Base-by-base conservation (phyloP, 1,140 invertebrate species). In the Drosophila pachea region DNA sequence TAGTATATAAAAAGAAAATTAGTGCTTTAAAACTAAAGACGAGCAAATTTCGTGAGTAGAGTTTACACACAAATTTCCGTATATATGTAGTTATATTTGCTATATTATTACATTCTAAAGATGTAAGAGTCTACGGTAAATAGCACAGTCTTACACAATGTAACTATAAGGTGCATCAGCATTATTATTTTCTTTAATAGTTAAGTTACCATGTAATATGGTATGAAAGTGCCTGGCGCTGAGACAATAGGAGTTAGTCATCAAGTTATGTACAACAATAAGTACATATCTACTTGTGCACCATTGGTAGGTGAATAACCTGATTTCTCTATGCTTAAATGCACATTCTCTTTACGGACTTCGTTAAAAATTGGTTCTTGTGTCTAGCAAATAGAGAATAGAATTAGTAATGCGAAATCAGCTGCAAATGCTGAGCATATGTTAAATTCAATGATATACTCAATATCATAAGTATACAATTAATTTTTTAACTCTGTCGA, bases 241-340 rank as follows among this genome's bases (percentile, higher is more conserved):
- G 48, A 50, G 31, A 31, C 31, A 50, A 50, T 50, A 50, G 9
- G 48, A 33, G 31, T 50, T 50, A 50, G 48, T 50, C 48, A 50
- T 50, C 48, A 50, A 22, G 22, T 22, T 22, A 22, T 22, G 22
- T 2, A 22, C 22, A 22, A 32, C 3, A 33, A 35, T 50, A 32
- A 14, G 48, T 33, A 50, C 31, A 14, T 36, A 35, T 31, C 16
- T 35, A 9, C 32, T 52, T 33, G 32, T 35, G 7, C 32, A 52
- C 32, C 49, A 16, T 52, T 52, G 31, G 49, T 52, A 33, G 49
- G 49, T 52, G 33, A 52, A 16, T 52, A 52, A 32, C 49, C 12
- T 32, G 49, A 52, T 52, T 52, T 52, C 49, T 11, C 49, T 52
- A 35, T 52, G 49, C 32, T 14, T 33, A 43, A 22, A 22, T 22